phyloP scores from a whole-genome alignment of 64 coral and sea anemone species.

The Stichodactyla mertensii region DNA sequence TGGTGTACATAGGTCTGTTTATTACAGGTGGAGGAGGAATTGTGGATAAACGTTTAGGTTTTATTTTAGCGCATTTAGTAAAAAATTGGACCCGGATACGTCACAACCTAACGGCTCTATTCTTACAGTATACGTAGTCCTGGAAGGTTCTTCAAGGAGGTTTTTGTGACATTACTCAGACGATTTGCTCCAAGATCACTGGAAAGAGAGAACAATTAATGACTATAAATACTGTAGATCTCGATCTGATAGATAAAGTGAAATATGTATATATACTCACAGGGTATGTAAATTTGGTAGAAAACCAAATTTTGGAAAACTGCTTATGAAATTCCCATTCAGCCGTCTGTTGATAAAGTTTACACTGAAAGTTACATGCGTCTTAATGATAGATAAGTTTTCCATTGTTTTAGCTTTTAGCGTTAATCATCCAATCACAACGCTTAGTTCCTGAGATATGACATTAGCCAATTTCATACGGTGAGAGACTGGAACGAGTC shows the following conservation, averaged over 20 bases:
- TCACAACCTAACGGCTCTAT: background rate
- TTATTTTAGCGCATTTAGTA: background rate
- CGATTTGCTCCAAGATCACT: constrained; percentile 9
- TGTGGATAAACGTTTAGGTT: background rate
- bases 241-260: background rate
- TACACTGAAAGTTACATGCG: background rate
- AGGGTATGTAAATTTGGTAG: background rate
- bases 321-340: background rate
- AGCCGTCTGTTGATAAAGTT: background rate
- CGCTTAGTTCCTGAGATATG: no score
- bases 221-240: no score
- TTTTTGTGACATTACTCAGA: background rate
- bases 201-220: background rate
- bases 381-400: no score
- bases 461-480: no score
- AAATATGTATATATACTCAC: background rate
- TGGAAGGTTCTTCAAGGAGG: background rate
- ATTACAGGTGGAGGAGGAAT: no score
- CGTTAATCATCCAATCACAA: no score
- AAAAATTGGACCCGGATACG: background rate
- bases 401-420: no score
- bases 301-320: background rate
- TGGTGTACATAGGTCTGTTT: no score
- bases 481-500: no score
- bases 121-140: background rate